Conservation (phyloP, 2,113 vertebrate genomes). For the Erpornis zantholeuca region DNA sequence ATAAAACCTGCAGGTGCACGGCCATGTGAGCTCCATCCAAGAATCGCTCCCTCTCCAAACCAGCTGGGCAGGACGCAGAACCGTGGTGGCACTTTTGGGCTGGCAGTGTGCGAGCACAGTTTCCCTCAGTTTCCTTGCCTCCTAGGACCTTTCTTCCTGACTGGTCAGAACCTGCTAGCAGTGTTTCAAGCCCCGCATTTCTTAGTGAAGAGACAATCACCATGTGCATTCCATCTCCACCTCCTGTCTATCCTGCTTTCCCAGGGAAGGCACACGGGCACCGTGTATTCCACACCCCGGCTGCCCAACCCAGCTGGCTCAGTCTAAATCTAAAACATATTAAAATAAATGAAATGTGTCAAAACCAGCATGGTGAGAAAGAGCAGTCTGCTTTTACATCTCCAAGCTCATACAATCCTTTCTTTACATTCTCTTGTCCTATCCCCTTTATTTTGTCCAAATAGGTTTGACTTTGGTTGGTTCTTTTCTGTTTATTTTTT, state of each 20-base stretch:
- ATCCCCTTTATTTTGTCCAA: neutral
- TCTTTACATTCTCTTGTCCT: neutral
- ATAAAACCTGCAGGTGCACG: rapidly evolving
- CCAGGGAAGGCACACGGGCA: neutral
- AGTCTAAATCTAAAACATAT: rapidly evolving
- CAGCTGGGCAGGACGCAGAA: neutral
- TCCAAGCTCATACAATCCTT: neutral
- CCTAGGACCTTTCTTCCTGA: rapidly evolving
- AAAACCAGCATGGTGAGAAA: neutral
- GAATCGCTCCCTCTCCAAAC: neutral
- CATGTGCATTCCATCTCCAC: neutral
- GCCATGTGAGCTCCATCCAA: rapidly evolving
- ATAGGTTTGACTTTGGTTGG: neutral
- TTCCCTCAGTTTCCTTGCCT: neutral
- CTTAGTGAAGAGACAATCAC: rapidly evolving
- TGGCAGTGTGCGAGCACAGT: neutral
- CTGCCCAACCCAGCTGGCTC: neutral
- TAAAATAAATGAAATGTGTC: neutral
- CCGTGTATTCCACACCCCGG: rapidly evolving
- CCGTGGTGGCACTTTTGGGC: rapidly evolving
- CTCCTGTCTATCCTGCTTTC: neutral
- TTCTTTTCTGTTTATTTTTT: neutral
- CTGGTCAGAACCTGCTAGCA: rapidly evolving
- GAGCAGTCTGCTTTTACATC: neutral
- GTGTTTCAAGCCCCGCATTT: neutral